Evolutionary conservation across 2,888 invertebrate species (phyloP), one percentile per base, ranked within the genome.

Genomic region (Hylaea fasciaria): DNA sequence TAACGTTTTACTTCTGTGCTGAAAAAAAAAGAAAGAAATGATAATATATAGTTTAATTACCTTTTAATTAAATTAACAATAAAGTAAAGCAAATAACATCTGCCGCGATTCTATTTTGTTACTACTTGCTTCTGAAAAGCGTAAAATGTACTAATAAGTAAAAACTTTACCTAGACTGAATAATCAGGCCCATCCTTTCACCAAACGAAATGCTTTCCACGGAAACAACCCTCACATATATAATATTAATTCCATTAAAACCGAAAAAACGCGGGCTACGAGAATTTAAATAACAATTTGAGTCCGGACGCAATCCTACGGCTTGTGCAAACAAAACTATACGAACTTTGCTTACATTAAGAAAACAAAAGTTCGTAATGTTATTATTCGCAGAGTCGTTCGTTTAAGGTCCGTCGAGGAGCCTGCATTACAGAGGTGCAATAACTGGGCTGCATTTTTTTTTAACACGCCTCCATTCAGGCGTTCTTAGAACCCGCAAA

Each of bases 231-330:
- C 62, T 46, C 64, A 55, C 60, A 46, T 49, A 62, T n/a, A 32
- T 7, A 32, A 32, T 58, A 57, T 60, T 44, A 57, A 68, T 65
- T 71, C 64, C 64, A 62, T 64, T 69, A 64, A 64, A 57, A 63
- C 57, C 35, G 58, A 57, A 63, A 68, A 64, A 57, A 50, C 45
- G 32, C 66, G 65, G 76, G 79, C 80, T 77, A 75, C 70, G 78
- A 71, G 79, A 82, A 84, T 87, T 86, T 87, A 87, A 86, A 88
- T 87, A 87, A 86, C 82, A 80, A 82, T 84, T 78, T 73, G 64
- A 65, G 65, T 69, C 64, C 61, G 68, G 71, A 74, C 73, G 73
- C 71, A 76, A 72, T 46, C 39, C 49, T 50, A 61, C 56, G 66
- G 52, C 58, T 51, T 65, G 71, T 66, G 70, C 81, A 82, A 84